Conservation (phyloP, 1,140 invertebrate genomes). For the Drosophila kanapiae region DNA sequence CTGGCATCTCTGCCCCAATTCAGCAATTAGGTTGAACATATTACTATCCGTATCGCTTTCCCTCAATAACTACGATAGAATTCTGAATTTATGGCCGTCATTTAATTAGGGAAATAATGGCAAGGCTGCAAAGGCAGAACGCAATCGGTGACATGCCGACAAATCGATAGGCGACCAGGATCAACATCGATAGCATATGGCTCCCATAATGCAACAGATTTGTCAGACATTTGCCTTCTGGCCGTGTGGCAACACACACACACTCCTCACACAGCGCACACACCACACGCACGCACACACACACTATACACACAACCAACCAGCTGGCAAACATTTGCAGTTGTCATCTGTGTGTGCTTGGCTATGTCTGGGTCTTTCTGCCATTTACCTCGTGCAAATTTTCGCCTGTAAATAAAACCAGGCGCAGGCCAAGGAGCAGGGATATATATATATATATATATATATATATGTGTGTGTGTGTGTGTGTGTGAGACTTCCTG, state of each 20-base stretch:
- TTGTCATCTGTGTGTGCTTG: conserved; percentile 38
- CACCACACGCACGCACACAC: conserved; percentile 18
- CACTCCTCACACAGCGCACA: conserved; percentile 2
- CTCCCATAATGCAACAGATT: conserved; percentile 75
- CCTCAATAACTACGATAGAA: conserved; percentile 17
- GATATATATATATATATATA: not conserved
- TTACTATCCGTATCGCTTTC: conserved; percentile 6
- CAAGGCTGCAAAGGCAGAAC: conserved; percentile 25
- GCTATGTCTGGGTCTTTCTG: conserved; percentile 20
- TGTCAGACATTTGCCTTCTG: conserved; percentile 69
- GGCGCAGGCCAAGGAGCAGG: conserved; percentile 21
- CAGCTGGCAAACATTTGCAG: conserved; percentile 53
- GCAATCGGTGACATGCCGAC: conserved; percentile 16
- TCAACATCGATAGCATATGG: conserved; percentile 49
- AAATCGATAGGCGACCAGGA: conserved; percentile 57
- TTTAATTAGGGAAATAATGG: conserved; percentile 67
- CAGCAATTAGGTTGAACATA: not conserved
- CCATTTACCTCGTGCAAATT: conserved; percentile 56
- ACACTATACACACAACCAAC: conserved; percentile 15
- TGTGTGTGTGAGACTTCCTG: conserved; percentile 16
- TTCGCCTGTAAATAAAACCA: conserved; percentile 55
- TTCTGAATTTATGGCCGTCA: conserved; percentile 64
- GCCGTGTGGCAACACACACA: conserved; percentile 27
- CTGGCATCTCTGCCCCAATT: not conserved
- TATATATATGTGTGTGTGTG: not conserved